These are phyloP conservation scores for Psittacus erithacus DNA, from an alignment of 2,113 vertebrate genomes.

Conservation along the genomic window DNA sequence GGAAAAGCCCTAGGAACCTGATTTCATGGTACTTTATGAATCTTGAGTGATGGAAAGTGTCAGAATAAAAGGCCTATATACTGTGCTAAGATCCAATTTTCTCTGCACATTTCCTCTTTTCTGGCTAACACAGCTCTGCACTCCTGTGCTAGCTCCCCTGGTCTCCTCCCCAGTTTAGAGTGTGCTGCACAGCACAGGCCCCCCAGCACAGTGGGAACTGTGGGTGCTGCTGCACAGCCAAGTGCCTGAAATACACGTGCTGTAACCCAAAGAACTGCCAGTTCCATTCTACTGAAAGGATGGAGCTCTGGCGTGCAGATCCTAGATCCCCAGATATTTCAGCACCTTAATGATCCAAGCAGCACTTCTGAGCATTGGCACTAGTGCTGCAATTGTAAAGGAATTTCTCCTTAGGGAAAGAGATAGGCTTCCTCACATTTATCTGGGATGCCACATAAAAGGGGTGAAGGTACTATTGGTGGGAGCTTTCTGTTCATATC, in stretches of 20 bases:
- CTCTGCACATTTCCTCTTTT: neutral
- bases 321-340: neutral
- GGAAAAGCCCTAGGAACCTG: neutral
- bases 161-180: neutral
- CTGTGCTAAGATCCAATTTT: neutral
- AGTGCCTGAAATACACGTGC: neutral
- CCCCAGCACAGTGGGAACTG: fast-evolving
- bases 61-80: neutral
- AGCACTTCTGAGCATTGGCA: neutral
- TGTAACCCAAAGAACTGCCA: neutral
- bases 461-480: neutral
- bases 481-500: neutral
- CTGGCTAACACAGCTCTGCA: neutral
- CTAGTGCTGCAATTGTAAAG: neutral
- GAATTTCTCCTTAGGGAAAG: neutral
- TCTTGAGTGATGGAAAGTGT: neutral
- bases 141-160: neutral
- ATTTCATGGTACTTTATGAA: neutral
- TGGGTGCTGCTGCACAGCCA: neutral
- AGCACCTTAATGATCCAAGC: neutral
- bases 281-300: neutral
- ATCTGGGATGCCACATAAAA: neutral
- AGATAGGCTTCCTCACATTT: neutral
- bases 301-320: neutral
- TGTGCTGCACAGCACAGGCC: neutral